Evolutionary conservation across 2,113 vertebrate species (phyloP), one percentile per base, ranked within the genome.

Genomic region (Hystrix cristata): DNA sequence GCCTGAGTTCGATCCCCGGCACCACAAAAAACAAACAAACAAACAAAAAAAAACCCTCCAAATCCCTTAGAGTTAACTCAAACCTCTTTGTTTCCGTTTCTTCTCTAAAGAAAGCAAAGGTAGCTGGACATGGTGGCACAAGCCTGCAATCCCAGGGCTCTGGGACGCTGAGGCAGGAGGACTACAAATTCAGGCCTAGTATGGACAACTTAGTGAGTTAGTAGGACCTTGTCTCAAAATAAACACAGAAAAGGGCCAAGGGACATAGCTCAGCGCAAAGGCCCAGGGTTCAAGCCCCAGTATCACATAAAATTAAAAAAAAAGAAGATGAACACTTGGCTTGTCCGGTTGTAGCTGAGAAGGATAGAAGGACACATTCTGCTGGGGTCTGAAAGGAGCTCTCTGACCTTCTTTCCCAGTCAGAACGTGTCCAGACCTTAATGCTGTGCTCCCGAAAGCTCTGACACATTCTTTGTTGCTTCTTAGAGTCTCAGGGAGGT

Each of bases 361-460:
- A 79, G 81, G 18, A 46, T 8, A 72, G 43, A 46, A 25, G 2
- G n/a, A 11, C 16, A 3, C 31, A 64, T 80, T 64, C 62, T 18
- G 7, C 23, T 0, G 25, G 3, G 11, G 5, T 3, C 18, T 2
- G 10, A 51, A 5, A 12, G 5, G 51, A 19, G 29, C 34, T 55
- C 12, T 18, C 1, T 3, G 6, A 7, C 23, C 67, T 62, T 57
- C 27, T 57, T 18, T n/a, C 13, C 78, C 18, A 21, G 46, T 46
- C 87, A 53, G 34, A 87, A 76, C 11, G 3, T 0, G 3, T 16
- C 69, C 4, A 0, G 27, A 38, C 38, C 12, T 78, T 10, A 18
- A 1, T 0, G 0, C 1, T 29, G 10, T 4, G 46, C 1, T 87
- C 10, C 29, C 43, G 0, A 16, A 51, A 9, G 6, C 5, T 27